These are phyloP conservation scores for Mimas tiliae DNA, from an alignment of 2,888 invertebrate genomes.

Conservation along the genomic window DNA sequence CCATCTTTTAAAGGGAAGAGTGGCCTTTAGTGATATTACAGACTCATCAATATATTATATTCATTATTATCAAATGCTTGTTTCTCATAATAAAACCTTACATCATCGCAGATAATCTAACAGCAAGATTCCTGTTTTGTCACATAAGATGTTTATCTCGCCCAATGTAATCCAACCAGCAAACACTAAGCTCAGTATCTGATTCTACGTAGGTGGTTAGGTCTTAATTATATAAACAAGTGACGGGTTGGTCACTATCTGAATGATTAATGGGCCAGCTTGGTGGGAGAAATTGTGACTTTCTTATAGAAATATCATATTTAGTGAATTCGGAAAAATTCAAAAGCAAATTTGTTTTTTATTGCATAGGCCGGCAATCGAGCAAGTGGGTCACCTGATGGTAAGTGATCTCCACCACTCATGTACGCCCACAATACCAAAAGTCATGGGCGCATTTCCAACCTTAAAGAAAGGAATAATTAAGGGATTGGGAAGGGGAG, in stretches of 20 bases:
- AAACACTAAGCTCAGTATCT: conserved; percentile 48
- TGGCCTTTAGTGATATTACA: no score
- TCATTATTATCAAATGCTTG: conserved; percentile 30
- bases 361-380: no score
- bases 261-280: conserved; percentile 12
- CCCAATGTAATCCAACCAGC: conserved; percentile 35
- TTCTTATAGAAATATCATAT: background rate
- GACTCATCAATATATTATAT: no score
- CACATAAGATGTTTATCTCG: conserved; percentile 49
- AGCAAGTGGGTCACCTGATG: no score
- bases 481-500: no score
- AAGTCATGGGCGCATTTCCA: no score
- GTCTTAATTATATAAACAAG: conserved; percentile 26
- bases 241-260: conserved; percentile 23
- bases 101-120: conserved; percentile 38
- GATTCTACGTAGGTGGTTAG: conserved; percentile 54
- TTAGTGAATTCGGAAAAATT: background rate
- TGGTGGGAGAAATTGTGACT: background rate
- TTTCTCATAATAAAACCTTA: conserved; percentile 36
- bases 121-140: conserved; percentile 52
- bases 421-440: no score
- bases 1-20: no score
- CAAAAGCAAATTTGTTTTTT: background rate
- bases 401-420: no score
- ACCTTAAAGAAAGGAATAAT: no score